Evolutionary conservation across 2,888 invertebrate species (phyloP), one percentile per base, ranked within the genome.

Genomic region (Abrostola tripartita): DNA sequence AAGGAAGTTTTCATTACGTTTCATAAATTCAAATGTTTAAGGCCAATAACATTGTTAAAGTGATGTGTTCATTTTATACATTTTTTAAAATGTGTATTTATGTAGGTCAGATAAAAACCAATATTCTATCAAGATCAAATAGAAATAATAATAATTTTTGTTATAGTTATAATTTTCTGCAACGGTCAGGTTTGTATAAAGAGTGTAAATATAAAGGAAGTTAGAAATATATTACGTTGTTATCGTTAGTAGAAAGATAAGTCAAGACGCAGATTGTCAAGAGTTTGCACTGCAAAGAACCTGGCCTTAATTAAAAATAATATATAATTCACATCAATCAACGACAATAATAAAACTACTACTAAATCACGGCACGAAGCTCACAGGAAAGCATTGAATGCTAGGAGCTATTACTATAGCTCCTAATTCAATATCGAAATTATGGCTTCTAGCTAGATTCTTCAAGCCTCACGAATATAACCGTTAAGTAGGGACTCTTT

Each of bases 331-430:
- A 64, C 56, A 68, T 66, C n/a, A 60, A 62, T 58, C 40, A 7
- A 47, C 37, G 74, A 74, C 74, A 74, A 76, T 74, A 74, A 72
- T 57, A 52, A 44, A 59, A 24, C 24, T 52, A 38, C 47, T 24
- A 24, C 24, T 24, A 24, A 24, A 24, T 24, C 24, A 4, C 24
- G 24, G 4, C 1, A 24, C 24, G 24, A 24, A 24, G 24, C 24
- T 24, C 24, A 24, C 1, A 24, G 24, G 4, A 24, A 24, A 24
- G 24, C 24, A 24, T 24, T 24, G 1, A 24, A 24, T 24, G 24
- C 24, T 24, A 4, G 24, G 24, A 24, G 24, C 24, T 24, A 24
- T 24, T 24, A 24, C 24, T 24, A 24, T 24, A 24, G 24, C 24
- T 4, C 24, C 24, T 24, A 24, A 2, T 24, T 2, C 24, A 24